These are phyloP conservation scores for Acanthococcus lagerstroemiae DNA, from an alignment of 2,888 invertebrate species.

Conservation along the genomic window DNA sequence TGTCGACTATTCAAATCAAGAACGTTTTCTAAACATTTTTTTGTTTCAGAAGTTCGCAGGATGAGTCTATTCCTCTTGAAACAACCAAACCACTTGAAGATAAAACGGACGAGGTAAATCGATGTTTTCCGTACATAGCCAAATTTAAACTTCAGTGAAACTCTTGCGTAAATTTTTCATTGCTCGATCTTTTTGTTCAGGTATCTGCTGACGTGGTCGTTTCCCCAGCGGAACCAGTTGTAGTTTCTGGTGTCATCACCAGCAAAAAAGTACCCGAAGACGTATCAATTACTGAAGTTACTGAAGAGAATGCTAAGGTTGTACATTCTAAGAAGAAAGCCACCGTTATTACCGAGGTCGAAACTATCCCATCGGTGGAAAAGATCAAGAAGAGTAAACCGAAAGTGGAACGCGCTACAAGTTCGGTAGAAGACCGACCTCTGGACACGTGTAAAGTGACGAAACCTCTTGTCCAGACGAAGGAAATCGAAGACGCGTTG, in stretches of 20 bases:
- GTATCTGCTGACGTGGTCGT: slow-evolving; percentile 6
- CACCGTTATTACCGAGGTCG: slow-evolving; percentile 9
- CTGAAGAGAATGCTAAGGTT: slow-evolving; percentile 31
- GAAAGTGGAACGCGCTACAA: slow-evolving; percentile 47
- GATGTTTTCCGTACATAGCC: too few species aligned
- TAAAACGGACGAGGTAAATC: too few species aligned
- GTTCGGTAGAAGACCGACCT: slow-evolving; percentile 43
- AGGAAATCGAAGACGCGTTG: slow-evolving; percentile 60
- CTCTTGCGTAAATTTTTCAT: background rate
- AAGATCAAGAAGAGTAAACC: slow-evolving; percentile 7
- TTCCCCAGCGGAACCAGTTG: slow-evolving; percentile 44
- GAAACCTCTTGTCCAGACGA: slow-evolving; percentile 40
- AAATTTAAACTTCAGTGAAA: too few species aligned
- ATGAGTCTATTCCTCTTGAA: background rate
- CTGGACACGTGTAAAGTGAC: slow-evolving; percentile 50
- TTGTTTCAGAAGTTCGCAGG: background rate
- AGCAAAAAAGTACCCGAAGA: slow-evolving; percentile 43
- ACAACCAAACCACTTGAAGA: slow-evolving; percentile 38
- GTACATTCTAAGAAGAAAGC: slow-evolving; percentile 17
- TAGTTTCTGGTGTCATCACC: slow-evolving; percentile 41
- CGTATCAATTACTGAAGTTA: slow-evolving; percentile 33
- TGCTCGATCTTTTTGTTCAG: too few species aligned
- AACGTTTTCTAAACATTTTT: background rate
- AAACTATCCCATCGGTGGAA: slow-evolving; percentile 6
- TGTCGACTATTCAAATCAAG: background rate